Evolutionary conservation across 2,888 invertebrate species (phyloP), one percentile per base, ranked within the genome.

Genomic region (Cheilosia soror): DNA sequence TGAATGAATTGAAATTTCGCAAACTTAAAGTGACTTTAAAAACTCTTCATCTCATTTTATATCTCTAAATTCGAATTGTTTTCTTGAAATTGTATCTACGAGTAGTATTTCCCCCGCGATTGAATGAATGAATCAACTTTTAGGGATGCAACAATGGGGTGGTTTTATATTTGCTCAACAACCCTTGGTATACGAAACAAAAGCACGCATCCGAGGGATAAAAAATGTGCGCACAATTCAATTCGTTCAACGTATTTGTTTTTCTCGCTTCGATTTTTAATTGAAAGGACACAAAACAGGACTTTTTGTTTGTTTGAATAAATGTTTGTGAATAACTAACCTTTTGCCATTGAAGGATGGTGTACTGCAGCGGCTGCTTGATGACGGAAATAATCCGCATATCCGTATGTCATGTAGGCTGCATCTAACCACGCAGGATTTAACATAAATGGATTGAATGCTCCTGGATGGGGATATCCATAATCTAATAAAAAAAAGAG

Each of bases 351-450:
- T 3, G 94, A 92, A 4, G 93, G 93, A 89, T 93, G 93, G 2
- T 89, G 89, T 29, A 90, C 91, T 33, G 91, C 90, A 62, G 90
- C 92, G 65, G 93, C 93, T 4, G 94, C 94, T 88, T 93, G 93
- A 79, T 93, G 92, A 55, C 95, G 92, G 91, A 96, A 95, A 91
- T 96, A 96, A 90, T 96, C 96, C 5, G 94, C 94, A 92, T 93
- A 93, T 57, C 95, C 95, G 91, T 96, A 96, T 89, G 95, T 95
- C 92, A 97, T 94, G 91, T 96, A 97, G 5, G 96, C 96, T 2
- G 96, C 96, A 90, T 98, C 97, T 88, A 97, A 92, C 96, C 97
- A 97, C 42, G 96, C 96, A 0, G 97, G 96, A 90, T 96, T 96
- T 76, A 97, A 92, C 85, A 97, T 93, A 92, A 96, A 96, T 2